Conservation (phyloP, 2,113 vertebrate genomes). For the Aplodontia rufa region DNA sequence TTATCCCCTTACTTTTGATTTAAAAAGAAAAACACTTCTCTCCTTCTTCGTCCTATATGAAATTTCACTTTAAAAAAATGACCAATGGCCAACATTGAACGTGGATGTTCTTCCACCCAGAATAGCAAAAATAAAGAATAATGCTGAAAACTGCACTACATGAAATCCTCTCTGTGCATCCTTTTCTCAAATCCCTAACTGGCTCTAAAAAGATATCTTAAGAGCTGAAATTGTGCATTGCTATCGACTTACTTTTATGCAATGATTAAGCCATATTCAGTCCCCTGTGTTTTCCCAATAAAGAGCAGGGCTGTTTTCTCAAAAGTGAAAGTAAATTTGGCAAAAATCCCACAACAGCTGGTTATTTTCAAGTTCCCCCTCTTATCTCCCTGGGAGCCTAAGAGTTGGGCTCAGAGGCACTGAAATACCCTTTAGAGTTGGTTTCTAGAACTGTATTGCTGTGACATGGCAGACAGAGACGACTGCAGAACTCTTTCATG, state of each 20-base stretch:
- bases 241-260: not conserved
- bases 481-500: not conserved
- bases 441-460: not conserved
- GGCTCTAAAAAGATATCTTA: conserved; percentile 58
- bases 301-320: conserved; percentile 51
- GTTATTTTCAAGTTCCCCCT: conserved; percentile 35
- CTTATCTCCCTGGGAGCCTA: not conserved
- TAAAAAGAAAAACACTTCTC: not conserved
- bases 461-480: not conserved
- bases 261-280: not conserved
- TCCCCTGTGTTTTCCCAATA: conserved; percentile 61
- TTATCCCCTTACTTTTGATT: conserved; percentile 55
- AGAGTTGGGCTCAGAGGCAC: not conserved
- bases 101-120: conserved; percentile 49
- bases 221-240: not conserved
- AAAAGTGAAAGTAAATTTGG: conserved; percentile 49
- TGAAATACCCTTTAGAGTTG: not conserved
- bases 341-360: conserved; percentile 28
- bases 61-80: conserved; percentile 64
- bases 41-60: conserved; percentile 67
- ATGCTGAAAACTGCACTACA: not conserved
- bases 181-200: not conserved
- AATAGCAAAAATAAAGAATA: conserved; percentile 63
- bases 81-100: conserved; percentile 53
- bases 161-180: not conserved